Percentiles rank a stretch among this genome's conserved stretches.
These are phyloP conservation scores for Proterorhinus semilunaris DNA, from an alignment of 2,113 vertebrate genomes.

Conservation along the genomic window DNA sequence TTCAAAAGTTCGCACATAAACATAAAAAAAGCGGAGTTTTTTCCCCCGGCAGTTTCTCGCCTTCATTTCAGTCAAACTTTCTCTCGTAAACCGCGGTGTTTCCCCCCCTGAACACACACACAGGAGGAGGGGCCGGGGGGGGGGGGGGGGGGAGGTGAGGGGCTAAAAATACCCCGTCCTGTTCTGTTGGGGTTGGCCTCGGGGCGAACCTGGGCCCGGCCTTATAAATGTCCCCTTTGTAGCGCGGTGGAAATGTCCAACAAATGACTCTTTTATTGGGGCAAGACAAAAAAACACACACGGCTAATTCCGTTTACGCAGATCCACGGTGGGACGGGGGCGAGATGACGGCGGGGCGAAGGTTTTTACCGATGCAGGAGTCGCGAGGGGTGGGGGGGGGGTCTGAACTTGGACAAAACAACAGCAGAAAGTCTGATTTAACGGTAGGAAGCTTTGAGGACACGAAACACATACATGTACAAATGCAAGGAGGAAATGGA, in stretches of 20 bases:
- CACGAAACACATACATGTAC: too few species aligned
- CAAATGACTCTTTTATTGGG: constrained; percentile 99
- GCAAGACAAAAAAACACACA: constrained; percentile 93
- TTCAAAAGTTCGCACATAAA: too few species aligned
- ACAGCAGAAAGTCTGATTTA: too few species aligned
- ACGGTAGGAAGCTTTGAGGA: too few species aligned
- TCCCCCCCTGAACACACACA: constrained; percentile 27
- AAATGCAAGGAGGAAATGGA: too few species aligned
- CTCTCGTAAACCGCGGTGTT: too few species aligned
- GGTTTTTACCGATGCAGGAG: not conserved
- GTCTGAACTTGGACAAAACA: too few species aligned
- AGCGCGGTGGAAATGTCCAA: constrained; percentile 94
- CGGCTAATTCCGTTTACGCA: constrained; percentile 98
- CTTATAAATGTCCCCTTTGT: constrained; percentile 99
- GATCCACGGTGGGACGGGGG: constrained; percentile 79
- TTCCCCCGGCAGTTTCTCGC: too few species aligned
- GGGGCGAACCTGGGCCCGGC: constrained; percentile 76
- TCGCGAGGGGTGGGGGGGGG: too few species aligned
- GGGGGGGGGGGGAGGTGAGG: constrained; percentile 61
- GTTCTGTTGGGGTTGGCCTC: constrained; percentile 90
- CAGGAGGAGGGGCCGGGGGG: constrained; percentile 74
- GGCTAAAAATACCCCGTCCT: constrained; percentile 94
- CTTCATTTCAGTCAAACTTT: too few species aligned
- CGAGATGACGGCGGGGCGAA: not conserved
- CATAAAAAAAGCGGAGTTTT: too few species aligned